Base-by-base conservation (phyloP, 2,797 vertebrate genomes). In the Buceros bicornis region DNA sequence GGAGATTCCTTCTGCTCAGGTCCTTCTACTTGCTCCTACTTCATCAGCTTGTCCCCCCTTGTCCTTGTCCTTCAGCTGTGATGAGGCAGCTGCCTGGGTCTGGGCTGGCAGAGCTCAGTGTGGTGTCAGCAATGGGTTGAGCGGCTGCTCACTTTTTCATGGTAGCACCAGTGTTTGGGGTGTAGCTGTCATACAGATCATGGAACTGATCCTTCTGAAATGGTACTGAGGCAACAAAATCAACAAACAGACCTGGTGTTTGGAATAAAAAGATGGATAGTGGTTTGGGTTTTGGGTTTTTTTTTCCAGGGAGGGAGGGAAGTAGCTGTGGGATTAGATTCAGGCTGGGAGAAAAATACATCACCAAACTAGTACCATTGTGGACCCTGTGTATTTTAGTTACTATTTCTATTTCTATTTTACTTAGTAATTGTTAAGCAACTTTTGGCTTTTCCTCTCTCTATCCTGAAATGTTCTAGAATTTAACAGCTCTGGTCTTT, bases 141-240 rank as follows among this genome's bases (percentile, higher is more conserved):
- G 70, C 45, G 40, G 29, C 26, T n/a, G 62, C 19, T 37, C 10
- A 0, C 40, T 21, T 50, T 35, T 26, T 31, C 3, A 0, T 31
- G 24, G 65, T 37, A 18, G 22, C 2, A 1, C 5, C 1, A 0
- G 29, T 8, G 31, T 26, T 50, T 0, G 0, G n/a, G 48, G 14
- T 5, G 13, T 9, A 3, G 43, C 14, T 20, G 51, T 72, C 66
- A 43, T 35, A 48, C 1, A 2, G 35, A 35, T 16, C 64, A 9
- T 28, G 48, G 64, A 65, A 16, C 13, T 15, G 15, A 18, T 65
- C 56, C 35, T 29, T 22, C 7, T 33, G 31, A 57, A 61, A 33
- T 8, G 29, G 4, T 24, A 10, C 37, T 13, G 5, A 7, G 62
- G 70, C 78, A 57, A 25, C 20, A 62, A 58, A 80, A 29, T 6